Conservation (phyloP, 2,113 vertebrate species). For the Microcebus jonahi region DNA sequence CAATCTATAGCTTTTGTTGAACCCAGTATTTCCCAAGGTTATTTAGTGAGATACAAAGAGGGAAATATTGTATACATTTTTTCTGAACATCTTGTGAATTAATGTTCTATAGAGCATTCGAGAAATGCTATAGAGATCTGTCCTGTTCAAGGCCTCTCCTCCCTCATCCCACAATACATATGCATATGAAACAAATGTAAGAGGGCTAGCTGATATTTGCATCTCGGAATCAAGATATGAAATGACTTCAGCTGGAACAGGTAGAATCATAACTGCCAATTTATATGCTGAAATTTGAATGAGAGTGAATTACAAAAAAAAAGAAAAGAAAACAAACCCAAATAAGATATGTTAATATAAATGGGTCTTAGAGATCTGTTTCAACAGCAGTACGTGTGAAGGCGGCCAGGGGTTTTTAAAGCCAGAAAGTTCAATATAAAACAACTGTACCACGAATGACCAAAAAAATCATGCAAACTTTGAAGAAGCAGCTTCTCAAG, state of each 20-base stretch:
- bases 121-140: background rate
- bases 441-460: background rate
- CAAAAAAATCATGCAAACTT: background rate
- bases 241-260: background rate
- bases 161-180: background rate
- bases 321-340: background rate
- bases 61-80: background rate
- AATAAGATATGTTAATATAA: background rate
- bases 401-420: background rate
- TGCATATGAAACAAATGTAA: background rate
- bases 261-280: background rate
- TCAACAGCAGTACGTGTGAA: background rate
- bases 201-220: background rate
- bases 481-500: background rate
- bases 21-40: background rate
- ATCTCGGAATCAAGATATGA: background rate
- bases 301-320: background rate
- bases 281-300: background rate
- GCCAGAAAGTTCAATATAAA: background rate
- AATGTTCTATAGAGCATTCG: background rate
- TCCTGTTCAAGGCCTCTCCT: background rate
- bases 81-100: background rate
- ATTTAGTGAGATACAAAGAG: slow-evolving; percentile 10
- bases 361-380: background rate
- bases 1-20: background rate